Evolutionary conservation across 2,888 invertebrate species (phyloP).

Genomic region (Saturnia japonica): DNA sequence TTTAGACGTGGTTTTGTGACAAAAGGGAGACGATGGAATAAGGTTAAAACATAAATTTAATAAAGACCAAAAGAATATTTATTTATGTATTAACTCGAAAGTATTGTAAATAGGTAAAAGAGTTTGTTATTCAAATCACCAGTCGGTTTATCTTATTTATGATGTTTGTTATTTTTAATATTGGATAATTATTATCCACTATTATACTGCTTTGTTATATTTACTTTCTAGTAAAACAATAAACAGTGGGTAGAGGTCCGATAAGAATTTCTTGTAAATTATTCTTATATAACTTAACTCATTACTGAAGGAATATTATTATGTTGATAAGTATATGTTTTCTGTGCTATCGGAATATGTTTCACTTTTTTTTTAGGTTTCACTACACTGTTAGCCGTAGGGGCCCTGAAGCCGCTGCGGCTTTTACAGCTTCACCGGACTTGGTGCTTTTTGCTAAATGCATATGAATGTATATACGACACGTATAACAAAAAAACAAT

Average conservation of each 20-base stretch:
- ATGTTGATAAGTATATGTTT: not conserved
- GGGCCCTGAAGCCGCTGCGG: too few species aligned
- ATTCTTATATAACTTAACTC: not conserved
- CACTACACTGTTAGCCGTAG: too few species aligned
- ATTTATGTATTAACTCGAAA: not conserved
- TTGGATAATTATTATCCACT: too few species aligned
- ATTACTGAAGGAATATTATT: not conserved
- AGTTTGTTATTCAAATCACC: not conserved
- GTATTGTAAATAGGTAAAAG: not conserved
- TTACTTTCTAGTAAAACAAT: not conserved
- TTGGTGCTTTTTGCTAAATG: too few species aligned
- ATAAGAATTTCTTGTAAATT: not conserved
- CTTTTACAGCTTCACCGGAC: too few species aligned
- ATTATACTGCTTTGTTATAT: not conserved
- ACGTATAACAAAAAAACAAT: too few species aligned
- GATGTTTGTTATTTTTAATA: not conserved
- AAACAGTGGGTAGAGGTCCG: not conserved
- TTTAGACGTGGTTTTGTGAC: too few species aligned
- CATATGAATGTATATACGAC: too few species aligned
- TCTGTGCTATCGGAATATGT: not conserved
- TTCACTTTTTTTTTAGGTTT: too few species aligned
- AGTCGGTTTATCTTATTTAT: not conserved
- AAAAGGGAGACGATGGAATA: too few species aligned
- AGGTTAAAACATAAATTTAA: not conserved
- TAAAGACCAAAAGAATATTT: not conserved